Evolutionary conservation across 2,888 invertebrate species (phyloP).

Genomic region (Lochmaea capreae): DNA sequence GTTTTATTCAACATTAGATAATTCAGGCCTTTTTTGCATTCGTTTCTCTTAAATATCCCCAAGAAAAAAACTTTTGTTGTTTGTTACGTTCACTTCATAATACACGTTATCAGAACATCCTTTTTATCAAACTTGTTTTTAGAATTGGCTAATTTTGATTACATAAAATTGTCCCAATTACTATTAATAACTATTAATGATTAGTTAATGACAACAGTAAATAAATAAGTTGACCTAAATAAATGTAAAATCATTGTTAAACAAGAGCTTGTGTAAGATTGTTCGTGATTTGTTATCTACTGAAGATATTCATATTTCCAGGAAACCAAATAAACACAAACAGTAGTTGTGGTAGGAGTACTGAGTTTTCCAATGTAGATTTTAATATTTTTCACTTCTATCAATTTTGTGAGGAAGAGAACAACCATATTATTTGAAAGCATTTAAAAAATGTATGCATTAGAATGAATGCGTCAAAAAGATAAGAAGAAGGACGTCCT

Average conservation of each 20-base stretch:
- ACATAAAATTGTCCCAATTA: slow-evolving; percentile 25
- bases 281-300: neutral
- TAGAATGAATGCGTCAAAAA: too few relatives aligned
- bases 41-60: too few relatives aligned
- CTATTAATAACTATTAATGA: slow-evolving; percentile 26
- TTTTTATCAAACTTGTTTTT: neutral
- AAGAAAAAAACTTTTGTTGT: too few relatives aligned
- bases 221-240: slow-evolving; percentile 24
- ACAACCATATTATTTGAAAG: too few relatives aligned
- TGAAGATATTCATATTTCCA: neutral
- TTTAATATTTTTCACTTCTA: neutral
- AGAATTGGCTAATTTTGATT: neutral
- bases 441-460: too few relatives aligned
- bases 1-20: too few relatives aligned
- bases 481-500: too few relatives aligned
- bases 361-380: neutral
- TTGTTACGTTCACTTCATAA: too few relatives aligned
- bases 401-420: too few relatives aligned
- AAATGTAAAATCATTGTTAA: neutral
- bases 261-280: slow-evolving; percentile 17
- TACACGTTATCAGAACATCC: neutral
- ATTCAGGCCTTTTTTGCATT: too few relatives aligned
- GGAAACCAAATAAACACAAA: neutral
- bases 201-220: slow-evolving; percentile 21
- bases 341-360: too few relatives aligned